phyloP scores from a whole-genome alignment of 2,888 invertebrate species.

The Tipula lateralis region DNA sequence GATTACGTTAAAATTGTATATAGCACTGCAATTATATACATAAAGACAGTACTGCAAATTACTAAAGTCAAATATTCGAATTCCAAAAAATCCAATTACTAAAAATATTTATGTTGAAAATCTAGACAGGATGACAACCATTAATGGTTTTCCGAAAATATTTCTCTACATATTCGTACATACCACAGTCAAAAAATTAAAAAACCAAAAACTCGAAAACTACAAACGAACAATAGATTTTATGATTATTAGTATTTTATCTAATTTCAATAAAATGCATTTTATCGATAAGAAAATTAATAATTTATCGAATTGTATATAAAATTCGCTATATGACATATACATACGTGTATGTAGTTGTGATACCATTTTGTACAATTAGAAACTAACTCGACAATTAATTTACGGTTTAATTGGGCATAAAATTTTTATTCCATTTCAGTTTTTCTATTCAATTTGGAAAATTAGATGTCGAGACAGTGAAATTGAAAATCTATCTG shows the following conservation, averaged over 20 bases:
- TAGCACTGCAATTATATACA: too few species aligned
- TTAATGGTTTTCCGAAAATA: not conserved
- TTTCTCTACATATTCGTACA: not conserved
- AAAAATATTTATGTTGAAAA: not conserved
- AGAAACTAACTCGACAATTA: slow-evolving; percentile 1
- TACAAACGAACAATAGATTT: not conserved
- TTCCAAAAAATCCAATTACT: not conserved
- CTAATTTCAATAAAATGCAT: not conserved
- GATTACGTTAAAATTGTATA: too few species aligned
- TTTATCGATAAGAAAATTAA: not conserved
- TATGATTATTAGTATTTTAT: not conserved
- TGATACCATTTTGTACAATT: not conserved
- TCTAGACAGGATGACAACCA: not conserved
- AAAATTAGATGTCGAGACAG: slow-evolving; percentile 21
- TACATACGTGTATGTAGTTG: not conserved
- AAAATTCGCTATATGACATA: not conserved
- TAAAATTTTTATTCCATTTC: not conserved
- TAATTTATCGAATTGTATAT: not conserved
- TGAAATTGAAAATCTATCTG: not conserved
- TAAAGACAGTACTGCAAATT: too few species aligned
- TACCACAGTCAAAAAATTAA: too few species aligned
- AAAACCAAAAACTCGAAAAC: not conserved
- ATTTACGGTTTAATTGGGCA: slow-evolving; percentile 14
- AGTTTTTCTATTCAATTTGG: not conserved
- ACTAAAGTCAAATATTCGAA: too few species aligned